These are phyloP conservation scores for Phyllotreta striolata DNA, from an alignment of 2,888 invertebrate genomes.

Conservation along the genomic window DNA sequence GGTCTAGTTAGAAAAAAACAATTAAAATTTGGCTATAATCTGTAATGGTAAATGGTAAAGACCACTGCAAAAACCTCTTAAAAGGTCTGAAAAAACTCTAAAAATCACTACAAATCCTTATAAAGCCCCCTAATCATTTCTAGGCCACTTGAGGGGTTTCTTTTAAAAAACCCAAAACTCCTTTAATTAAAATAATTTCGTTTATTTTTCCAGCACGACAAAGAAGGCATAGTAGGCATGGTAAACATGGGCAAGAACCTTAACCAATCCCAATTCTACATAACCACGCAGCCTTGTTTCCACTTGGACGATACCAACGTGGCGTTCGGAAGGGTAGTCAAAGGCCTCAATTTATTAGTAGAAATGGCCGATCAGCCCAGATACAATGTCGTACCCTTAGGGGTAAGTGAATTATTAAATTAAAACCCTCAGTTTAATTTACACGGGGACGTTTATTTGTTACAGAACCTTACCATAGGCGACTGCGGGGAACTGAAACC, in stretches of 20 bases:
- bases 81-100: no score
- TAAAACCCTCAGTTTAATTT: neutral
- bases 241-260: conserved; percentile 84
- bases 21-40: neutral
- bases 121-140: no score
- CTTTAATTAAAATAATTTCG: neutral
- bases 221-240: conserved; percentile 77
- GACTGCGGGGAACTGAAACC: conserved; percentile 77
- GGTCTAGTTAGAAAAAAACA: conserved; percentile 13
- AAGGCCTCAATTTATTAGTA: conserved; percentile 75
- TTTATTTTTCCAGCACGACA: conserved; percentile 63
- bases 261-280: conserved; percentile 95
- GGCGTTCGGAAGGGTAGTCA: conserved; percentile 81
- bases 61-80: neutral
- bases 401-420: conserved; percentile 62
- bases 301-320: conserved; percentile 85
- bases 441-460: neutral
- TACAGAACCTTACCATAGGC: conserved; percentile 70
- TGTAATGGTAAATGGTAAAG: neutral
- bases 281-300: conserved; percentile 77
- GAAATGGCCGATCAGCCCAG: conserved; percentile 73
- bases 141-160: no score
- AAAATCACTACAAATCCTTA: no score
- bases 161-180: no score
- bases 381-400: conserved; percentile 67